phyloP scores from a whole-genome alignment of 2,797 vertebrate genomes.

The Galaxias olidus region DNA sequence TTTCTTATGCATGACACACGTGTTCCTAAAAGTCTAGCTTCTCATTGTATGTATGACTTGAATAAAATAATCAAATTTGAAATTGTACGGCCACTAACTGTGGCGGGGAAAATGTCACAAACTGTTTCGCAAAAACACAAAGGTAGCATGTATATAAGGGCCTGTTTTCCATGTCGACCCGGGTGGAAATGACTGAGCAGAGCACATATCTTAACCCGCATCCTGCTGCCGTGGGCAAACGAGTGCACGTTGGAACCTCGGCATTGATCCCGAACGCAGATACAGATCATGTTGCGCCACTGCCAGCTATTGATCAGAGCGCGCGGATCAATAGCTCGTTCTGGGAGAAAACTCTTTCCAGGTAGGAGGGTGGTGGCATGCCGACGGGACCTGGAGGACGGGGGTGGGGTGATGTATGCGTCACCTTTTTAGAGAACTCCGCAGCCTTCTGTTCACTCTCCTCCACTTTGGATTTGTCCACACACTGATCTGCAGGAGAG shows the following conservation, averaged over 20 bases:
- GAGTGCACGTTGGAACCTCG: conserved; percentile 68
- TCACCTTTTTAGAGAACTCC: conserved; percentile 97
- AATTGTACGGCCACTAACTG: too few species aligned
- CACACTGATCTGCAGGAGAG: conserved; percentile 85
- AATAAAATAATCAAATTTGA: too few species aligned
- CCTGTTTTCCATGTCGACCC: too few species aligned
- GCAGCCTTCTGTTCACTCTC: conserved; percentile 93
- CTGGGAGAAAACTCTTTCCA: conserved; percentile 61
- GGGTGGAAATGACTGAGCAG: conserved; percentile 22
- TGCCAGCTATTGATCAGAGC: conserved; percentile 76
- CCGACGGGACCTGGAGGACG: conserved; percentile 29
- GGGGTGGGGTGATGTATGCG: conserved; percentile 53
- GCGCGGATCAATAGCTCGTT: conserved; percentile 75
- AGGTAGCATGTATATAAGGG: too few species aligned
- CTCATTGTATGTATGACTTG: too few species aligned
- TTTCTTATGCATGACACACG: too few species aligned
- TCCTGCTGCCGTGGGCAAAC: conserved; percentile 54
- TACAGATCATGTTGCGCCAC: conserved; percentile 79
- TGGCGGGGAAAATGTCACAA: too few species aligned
- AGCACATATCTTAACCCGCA: conserved; percentile 58
- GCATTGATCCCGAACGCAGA: conserved; percentile 75
- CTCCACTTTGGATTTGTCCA: conserved; percentile 95
- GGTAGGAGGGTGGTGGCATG: conserved; percentile 56
- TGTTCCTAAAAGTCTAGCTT: too few species aligned
- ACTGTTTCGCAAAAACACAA: too few species aligned